These are phyloP conservation scores for Apistogramma diplotaenia DNA, from an alignment of 2,113 vertebrate genomes.

Conservation along the genomic window DNA sequence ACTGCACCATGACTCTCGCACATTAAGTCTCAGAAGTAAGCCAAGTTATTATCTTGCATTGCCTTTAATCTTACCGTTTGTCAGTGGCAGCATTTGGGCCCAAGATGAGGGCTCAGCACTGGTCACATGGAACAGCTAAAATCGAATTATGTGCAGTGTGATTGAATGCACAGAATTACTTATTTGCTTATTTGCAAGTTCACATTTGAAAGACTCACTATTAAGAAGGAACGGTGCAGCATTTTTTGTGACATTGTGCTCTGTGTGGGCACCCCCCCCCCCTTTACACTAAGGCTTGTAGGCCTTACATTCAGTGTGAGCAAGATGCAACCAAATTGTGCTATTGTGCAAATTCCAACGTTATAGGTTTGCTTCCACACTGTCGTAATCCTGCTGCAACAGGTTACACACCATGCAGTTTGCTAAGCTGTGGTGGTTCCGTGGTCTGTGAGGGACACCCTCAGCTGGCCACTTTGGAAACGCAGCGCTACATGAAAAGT, in stretches of 20 bases:
- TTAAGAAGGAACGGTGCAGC: background rate
- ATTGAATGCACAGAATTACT: slow-evolving; percentile 16
- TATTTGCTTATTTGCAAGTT: too few relatives aligned
- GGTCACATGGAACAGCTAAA: background rate
- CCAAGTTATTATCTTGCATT: slow-evolving; percentile 38
- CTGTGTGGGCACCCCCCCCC: too few relatives aligned
- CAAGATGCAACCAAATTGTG: background rate
- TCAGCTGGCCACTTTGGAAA: background rate
- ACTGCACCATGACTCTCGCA: background rate
- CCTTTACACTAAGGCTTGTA: background rate
- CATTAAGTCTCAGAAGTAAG: slow-evolving; percentile 39
- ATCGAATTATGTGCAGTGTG: slow-evolving; percentile 8
- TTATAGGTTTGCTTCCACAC: too few relatives aligned
- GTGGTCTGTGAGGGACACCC: background rate
- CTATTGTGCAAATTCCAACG: background rate
- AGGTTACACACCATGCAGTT: background rate
- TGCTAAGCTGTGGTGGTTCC: background rate
- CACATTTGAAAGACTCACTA: background rate
- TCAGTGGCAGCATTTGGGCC: slow-evolving; percentile 14
- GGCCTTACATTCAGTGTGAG: background rate
- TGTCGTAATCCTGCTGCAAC: background rate
- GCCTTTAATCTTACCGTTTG: slow-evolving; percentile 29
- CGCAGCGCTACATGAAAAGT: background rate
- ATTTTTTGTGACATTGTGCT: background rate
- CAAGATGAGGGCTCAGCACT: background rate